Conservation (phyloP, 1,140 invertebrate species). For the Andricus grossulariae region DNA sequence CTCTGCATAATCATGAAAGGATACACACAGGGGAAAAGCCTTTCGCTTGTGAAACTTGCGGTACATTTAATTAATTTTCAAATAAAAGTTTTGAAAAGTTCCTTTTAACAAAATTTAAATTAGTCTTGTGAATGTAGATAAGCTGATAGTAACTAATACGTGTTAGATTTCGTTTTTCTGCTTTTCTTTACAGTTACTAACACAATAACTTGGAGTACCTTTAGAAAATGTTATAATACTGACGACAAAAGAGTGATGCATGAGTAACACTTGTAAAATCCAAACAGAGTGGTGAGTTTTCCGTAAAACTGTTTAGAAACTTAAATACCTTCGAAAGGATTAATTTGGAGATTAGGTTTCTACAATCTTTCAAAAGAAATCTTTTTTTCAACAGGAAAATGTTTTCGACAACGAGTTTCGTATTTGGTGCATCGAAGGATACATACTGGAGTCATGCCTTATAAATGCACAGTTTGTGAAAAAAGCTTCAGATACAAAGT, state of each 20-base stretch:
- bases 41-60: slow-evolving; percentile 93
- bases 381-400: slow-evolving; percentile 82
- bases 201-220: slow-evolving; percentile 50
- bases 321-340: background rate
- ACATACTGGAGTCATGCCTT: slow-evolving; percentile 89
- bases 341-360: background rate
- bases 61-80: slow-evolving; percentile 72
- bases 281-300: slow-evolving; percentile 39
- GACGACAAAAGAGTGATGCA: slow-evolving; percentile 48
- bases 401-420: slow-evolving; percentile 89
- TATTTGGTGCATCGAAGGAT: slow-evolving; percentile 90
- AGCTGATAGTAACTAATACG: background rate
- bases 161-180: slow-evolving; percentile 51
- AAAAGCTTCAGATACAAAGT: slow-evolving; percentile 92
- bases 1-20: slow-evolving; percentile 90
- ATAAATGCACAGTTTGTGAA: slow-evolving; percentile 87
- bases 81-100: slow-evolving; percentile 19
- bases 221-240: no score
- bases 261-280: slow-evolving; percentile 34
- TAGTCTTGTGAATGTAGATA: slow-evolving; percentile 14
- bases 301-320: slow-evolving; percentile 1
- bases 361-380: background rate
- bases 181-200: slow-evolving; percentile 59
- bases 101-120: slow-evolving; percentile 30
- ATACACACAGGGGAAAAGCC: slow-evolving; percentile 95